Base-by-base conservation (phyloP, 2,113 vertebrate species). In the Neogobius melanostomus region DNA sequence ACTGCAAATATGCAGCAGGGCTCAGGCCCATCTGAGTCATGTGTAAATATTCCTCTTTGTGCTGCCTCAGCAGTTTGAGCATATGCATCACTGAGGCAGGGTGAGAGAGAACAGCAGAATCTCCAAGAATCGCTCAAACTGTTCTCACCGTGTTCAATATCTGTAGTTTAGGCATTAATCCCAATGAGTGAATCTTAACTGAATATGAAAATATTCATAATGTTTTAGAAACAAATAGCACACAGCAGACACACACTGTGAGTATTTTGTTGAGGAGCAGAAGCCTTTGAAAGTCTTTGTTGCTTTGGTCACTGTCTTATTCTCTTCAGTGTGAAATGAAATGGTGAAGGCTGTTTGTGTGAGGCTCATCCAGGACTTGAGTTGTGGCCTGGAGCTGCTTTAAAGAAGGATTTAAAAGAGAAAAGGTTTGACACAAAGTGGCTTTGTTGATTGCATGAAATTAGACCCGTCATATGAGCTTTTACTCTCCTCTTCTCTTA, bases 41-140 rank as follows among this genome's bases (percentile, higher is more conserved):
- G 89, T 90, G 91, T 93, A 92, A 92, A 92, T 92, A 90, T 89
- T 89, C 83, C 70, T 71, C 70, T 64, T 92, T 88, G 87, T 89
- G 90, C 90, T 88, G 90, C 84, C 79, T 93, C 92, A 93, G 91
- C 90, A 82, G 68, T 88, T 75, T 82, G 36, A 74, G 77, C 82
- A 81, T 82, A 89, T 92, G 91, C 88, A 93, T 92, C 91, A 92
- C 88, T 85, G 68, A 86, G 81, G 82, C 81, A 82, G 73, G 69
- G 56, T 68, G 66, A 21, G 60, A 42, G 69, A 60, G 56, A 51
- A 68, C 12, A 67, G 61, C 7, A 47, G 10, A 47, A 47, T 11
- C 28, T 36, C 28, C 28, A 36, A 36, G 28, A 36, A 36, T 36
- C 28, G 28, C 28, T 36, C 28, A 36, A 36, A 36, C 28, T 36